Percentiles rank a stretch among this genome's conserved stretches.
Evolutionary conservation across 2,797 vertebrate genomes (phyloP).

Genomic region (Leptatherina wallacei): DNA sequence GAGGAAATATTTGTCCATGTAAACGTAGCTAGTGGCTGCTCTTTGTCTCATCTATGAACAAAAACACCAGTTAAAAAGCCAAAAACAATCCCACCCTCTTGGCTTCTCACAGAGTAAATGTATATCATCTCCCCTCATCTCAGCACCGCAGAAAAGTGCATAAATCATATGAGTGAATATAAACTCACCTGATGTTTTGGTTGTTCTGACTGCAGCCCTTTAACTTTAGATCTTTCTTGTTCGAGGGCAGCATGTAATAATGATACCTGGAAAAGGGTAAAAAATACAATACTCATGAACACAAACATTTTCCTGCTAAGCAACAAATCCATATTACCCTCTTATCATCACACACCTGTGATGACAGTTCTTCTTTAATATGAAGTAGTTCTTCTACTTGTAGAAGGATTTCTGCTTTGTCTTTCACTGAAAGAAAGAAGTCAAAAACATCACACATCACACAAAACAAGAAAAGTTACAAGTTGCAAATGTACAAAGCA

Average conservation of each 20-base stretch:
- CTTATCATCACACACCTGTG: constrained; percentile 83
- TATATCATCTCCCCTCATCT: background rate
- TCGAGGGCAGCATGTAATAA: constrained; percentile 91
- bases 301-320: background rate
- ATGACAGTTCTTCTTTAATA: constrained; percentile 94
- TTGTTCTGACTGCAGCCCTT: constrained; percentile 91
- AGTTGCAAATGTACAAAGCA: background rate
- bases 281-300: background rate
- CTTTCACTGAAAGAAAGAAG: constrained; percentile 88
- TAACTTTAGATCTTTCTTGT: constrained; percentile 94
- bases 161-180: background rate
- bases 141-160: background rate
- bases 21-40: background rate
- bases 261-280: constrained; percentile 81
- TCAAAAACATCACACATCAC: constrained; percentile 4
- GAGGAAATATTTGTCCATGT: background rate
- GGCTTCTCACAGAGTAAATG: background rate
- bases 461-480: background rate
- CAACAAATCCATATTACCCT: background rate
- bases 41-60: background rate
- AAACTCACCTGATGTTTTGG: constrained; percentile 87
- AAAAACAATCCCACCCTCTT: background rate
- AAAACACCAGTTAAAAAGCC: background rate
- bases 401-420: constrained; percentile 95
- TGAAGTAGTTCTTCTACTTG: constrained; percentile 92